Conservation (phyloP, 1,140 invertebrate species). For the Matsumurasca onukii region DNA sequence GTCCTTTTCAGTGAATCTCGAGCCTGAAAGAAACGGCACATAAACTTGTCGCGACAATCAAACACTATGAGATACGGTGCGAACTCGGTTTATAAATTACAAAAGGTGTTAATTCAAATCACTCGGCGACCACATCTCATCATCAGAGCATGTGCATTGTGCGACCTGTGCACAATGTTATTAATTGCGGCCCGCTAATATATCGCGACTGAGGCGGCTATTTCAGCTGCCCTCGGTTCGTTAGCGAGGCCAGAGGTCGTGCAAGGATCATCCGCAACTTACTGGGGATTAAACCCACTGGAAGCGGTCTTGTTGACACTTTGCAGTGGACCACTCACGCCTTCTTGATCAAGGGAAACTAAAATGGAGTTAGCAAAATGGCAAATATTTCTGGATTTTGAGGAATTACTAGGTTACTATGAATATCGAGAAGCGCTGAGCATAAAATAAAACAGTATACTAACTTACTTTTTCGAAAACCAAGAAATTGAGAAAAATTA, state of each 20-base stretch:
- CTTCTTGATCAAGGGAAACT: too few species aligned
- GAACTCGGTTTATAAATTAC: slow-evolving; percentile 14
- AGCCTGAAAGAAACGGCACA: background rate
- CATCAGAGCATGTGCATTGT: background rate
- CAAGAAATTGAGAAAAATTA: too few species aligned
- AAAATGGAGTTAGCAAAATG: too few species aligned
- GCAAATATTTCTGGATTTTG: too few species aligned
- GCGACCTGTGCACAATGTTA: background rate
- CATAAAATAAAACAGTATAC: too few species aligned
- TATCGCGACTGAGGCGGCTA: background rate
- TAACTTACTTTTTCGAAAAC: too few species aligned
- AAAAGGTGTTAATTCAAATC: slow-evolving; percentile 19
- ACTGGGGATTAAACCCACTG: background rate
- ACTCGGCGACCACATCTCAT: background rate
- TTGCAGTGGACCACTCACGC: too few species aligned
- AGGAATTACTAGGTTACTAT: too few species aligned
- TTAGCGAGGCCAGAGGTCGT: background rate
- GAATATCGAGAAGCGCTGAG: too few species aligned
- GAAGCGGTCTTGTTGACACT: background rate
- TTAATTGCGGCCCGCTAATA: slow-evolving; percentile 17
- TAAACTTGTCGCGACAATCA: slow-evolving; percentile 17
- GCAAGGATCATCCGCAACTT: background rate
- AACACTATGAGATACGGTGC: slow-evolving; percentile 9
- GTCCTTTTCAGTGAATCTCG: slow-evolving; percentile 1
- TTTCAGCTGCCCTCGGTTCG: slow-evolving; percentile 5